Evolutionary conservation across 2,113 vertebrate species (phyloP), one percentile per base, ranked within the genome.

Genomic region (Pseudorectes ferrugineus): DNA sequence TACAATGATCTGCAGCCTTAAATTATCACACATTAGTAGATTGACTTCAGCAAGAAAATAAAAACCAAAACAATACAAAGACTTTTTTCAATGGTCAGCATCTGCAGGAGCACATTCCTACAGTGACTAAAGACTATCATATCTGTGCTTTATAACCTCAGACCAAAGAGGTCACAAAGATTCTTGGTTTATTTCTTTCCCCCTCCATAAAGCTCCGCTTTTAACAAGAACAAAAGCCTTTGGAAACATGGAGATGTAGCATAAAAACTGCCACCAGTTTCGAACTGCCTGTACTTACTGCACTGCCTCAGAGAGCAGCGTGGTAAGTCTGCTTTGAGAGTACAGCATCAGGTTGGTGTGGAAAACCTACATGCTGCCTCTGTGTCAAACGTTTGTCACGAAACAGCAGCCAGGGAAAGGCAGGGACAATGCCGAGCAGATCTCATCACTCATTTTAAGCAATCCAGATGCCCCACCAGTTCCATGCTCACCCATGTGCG

Each of bases 401-500:
- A 45, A 75, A 26, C 25, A 42, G 59, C 51, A 77, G 55, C 25
- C 58, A 70, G 29, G 55, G 48, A 68, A 76, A 48, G 74, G 36
- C 66, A 40, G 28, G 40, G 62, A 35, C 65, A 85, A 43, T 0
- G 0, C 31, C 14, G 49, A 36, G 31, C 0, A 2, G 42, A 76
- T 49, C 29, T 61, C 42, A 38, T 22, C 19, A 20, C 23, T 38
- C 23, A 4, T 15, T 75, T 79, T 66, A 75, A 70, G 48, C 23
- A 46, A 21, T 6, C 20, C 54, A 31, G 54, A 38, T 0, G 7
- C 8, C 40, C 45, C 23, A 14, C 3, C 24, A 80, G 55, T 45
- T 77, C 63, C 43, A 14, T 0, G 2, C 51, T 71, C 3, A 1
- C 21, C 0, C 0, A 49, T 5, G 15, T 2, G 5, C 0, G 1